A percentile compares a stretch with the other conserved stretches of the same genome.
Conservation (phyloP, 2,888 invertebrate genomes). For the Drosophila maculinotata region DNA sequence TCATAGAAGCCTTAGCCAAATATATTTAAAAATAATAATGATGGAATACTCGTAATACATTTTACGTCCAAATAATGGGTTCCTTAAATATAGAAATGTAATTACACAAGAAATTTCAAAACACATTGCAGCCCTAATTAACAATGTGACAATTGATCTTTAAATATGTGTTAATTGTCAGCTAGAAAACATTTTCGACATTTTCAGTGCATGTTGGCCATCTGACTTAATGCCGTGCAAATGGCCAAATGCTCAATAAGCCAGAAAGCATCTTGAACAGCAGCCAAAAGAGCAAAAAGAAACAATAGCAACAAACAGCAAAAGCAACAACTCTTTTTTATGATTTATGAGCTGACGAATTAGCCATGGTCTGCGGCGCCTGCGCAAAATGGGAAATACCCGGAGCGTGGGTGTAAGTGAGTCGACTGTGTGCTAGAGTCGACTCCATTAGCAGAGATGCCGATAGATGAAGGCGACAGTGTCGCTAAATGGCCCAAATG, state of each 20-base stretch:
- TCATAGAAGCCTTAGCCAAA: too few species aligned
- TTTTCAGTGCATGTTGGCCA: conserved; percentile 39
- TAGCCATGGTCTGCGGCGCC: conserved; percentile 38
- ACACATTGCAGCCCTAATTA: not conserved
- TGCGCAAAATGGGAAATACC: conserved; percentile 61
- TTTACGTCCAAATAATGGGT: too few species aligned
- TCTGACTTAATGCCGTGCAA: conserved; percentile 61
- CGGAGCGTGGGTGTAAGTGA: conserved; percentile 48
- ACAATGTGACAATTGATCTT: conserved; percentile 27
- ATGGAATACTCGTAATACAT: not conserved
- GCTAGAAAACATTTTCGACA: conserved; percentile 30
- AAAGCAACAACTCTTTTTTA: conserved; percentile 45
- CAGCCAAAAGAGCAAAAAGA: conserved; percentile 43
- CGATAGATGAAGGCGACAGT: conserved; percentile 43
- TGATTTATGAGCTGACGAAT: conserved; percentile 73
- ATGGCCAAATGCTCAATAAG: conserved; percentile 56
- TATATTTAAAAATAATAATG: too few species aligned
- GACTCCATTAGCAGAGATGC: conserved; percentile 44
- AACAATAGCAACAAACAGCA: conserved; percentile 36
- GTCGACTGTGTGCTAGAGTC: conserved; percentile 21
- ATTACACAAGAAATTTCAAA: not conserved
- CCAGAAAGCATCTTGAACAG: conserved; percentile 52
- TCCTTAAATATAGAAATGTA: not conserved
- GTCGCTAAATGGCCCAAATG: conserved; percentile 55
- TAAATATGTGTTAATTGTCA: conserved; percentile 33